A percentile compares a stretch with the other conserved stretches of the same genome.
These are phyloP conservation scores for Prosapia bicincta DNA, from an alignment of 2,888 invertebrate species.

Conservation along the genomic window DNA sequence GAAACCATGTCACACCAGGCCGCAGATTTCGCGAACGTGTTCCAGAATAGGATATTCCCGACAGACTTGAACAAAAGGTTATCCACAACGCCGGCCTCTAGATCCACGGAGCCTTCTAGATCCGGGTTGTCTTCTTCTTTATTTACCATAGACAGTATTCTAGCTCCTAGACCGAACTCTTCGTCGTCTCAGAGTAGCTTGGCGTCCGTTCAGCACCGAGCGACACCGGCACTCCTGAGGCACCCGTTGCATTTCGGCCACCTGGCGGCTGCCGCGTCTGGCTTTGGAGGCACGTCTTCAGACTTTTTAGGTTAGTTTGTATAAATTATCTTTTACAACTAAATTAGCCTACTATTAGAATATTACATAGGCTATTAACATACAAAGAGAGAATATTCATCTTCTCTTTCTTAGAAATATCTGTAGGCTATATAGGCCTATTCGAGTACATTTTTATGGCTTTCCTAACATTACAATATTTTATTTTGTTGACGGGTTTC, in stretches of 20 bases:
- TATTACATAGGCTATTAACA: too few species aligned
- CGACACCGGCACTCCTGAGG: slow-evolving; percentile 48
- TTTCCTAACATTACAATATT: too few species aligned
- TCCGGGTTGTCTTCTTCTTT: slow-evolving; percentile 42
- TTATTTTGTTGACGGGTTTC: too few species aligned
- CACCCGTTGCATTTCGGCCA: slow-evolving; percentile 59
- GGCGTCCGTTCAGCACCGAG: slow-evolving; percentile 8
- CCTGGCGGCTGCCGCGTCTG: slow-evolving; percentile 54
- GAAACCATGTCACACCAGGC: not conserved
- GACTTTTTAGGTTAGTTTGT: slow-evolving; percentile 73
- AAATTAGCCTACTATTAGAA: too few species aligned
- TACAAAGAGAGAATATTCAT: too few species aligned
- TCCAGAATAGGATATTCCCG: not conserved
- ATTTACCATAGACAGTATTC: slow-evolving; percentile 83
- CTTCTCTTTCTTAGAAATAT: too few species aligned
- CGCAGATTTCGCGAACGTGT: not conserved
- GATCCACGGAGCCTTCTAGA: not conserved
- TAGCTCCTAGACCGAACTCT: slow-evolving; percentile 56
- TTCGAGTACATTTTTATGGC: too few species aligned
- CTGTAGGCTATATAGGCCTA: too few species aligned
- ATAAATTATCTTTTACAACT: too few species aligned
- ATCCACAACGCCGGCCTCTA: not conserved
- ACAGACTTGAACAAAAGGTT: slow-evolving; percentile 9
- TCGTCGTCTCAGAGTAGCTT: slow-evolving; percentile 44
- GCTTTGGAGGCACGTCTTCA: slow-evolving; percentile 58